Percentiles rank a stretch among this genome's conserved stretches.
These are phyloP conservation scores for Sardinella longiceps DNA, from an alignment of 2,797 vertebrate species.

Conservation along the genomic window DNA sequence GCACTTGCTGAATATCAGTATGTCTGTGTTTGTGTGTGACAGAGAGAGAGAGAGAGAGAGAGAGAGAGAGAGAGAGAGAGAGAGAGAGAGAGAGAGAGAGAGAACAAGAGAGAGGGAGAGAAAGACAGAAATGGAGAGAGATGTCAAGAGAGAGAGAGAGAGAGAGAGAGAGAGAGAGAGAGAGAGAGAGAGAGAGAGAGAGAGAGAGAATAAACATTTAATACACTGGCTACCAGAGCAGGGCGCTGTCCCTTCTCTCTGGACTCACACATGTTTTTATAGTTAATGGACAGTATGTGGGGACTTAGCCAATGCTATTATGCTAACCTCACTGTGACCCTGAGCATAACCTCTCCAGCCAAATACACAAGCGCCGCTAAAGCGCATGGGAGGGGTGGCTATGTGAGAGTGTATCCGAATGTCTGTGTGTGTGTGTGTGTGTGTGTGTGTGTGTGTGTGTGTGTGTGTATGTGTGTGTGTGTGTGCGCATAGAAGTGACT, in stretches of 20 bases:
- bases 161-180: too few relatives aligned
- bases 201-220: slow-evolving; percentile 53
- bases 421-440: slow-evolving; percentile 35
- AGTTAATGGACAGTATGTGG: slow-evolving; percentile 77
- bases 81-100: too few relatives aligned
- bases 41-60: too few relatives aligned
- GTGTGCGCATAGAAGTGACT: neutral
- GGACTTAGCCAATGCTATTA: slow-evolving; percentile 75
- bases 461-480: slow-evolving; percentile 9
- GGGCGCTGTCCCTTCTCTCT: slow-evolving; percentile 57
- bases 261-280: slow-evolving; percentile 71
- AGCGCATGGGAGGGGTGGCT: slow-evolving; percentile 36
- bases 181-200: too few relatives aligned
- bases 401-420: neutral
- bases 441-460: slow-evolving; percentile 29
- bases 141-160: too few relatives aligned
- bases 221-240: slow-evolving; percentile 66
- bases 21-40: too few relatives aligned
- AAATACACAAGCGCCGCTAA: slow-evolving; percentile 19
- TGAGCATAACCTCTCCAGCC: slow-evolving; percentile 48
- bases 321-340: slow-evolving; percentile 76
- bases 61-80: too few relatives aligned
- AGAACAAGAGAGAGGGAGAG: too few relatives aligned
- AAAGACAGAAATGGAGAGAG: too few relatives aligned
- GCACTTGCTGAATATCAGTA: too few relatives aligned